Evolutionary conservation across 2,113 vertebrate species (phyloP).

Genomic region (Corythornis madagascariensis): DNA sequence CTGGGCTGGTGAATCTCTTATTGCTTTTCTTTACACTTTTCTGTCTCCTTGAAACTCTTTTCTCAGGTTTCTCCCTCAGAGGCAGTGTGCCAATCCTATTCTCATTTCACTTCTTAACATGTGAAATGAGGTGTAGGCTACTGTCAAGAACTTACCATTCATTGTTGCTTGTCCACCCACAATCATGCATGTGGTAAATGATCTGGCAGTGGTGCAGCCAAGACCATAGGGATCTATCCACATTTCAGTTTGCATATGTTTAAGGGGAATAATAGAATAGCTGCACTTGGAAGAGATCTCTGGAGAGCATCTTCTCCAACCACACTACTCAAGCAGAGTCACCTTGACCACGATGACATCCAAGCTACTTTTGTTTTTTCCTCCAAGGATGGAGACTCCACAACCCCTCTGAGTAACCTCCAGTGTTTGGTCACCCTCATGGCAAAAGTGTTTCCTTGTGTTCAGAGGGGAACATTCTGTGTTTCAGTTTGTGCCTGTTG

Average conservation of each 20-base stretch:
- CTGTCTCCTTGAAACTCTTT: background rate
- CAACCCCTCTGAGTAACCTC: too few species aligned
- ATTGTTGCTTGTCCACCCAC: background rate
- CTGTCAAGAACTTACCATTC: background rate
- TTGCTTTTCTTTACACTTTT: background rate
- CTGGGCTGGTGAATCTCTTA: background rate
- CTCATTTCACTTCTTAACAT: background rate
- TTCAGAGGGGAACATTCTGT: too few species aligned
- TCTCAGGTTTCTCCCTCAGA: background rate
- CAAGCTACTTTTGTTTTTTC: too few species aligned
- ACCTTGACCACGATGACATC: background rate
- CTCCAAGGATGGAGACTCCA: too few species aligned
- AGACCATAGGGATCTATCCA: background rate
- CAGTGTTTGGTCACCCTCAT: too few species aligned
- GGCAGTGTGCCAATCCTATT: background rate
- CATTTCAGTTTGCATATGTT: background rate
- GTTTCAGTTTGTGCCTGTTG: too few species aligned
- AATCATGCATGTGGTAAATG: background rate
- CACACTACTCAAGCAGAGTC: background rate
- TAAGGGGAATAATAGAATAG: background rate
- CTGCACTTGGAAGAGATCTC: background rate
- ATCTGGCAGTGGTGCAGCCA: background rate
- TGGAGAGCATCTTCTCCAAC: background rate
- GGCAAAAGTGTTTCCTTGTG: too few species aligned
- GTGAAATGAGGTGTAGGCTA: background rate